These are phyloP conservation scores for Lynx canadensis DNA, from an alignment of 2,113 vertebrate genomes.

Conservation along the genomic window DNA sequence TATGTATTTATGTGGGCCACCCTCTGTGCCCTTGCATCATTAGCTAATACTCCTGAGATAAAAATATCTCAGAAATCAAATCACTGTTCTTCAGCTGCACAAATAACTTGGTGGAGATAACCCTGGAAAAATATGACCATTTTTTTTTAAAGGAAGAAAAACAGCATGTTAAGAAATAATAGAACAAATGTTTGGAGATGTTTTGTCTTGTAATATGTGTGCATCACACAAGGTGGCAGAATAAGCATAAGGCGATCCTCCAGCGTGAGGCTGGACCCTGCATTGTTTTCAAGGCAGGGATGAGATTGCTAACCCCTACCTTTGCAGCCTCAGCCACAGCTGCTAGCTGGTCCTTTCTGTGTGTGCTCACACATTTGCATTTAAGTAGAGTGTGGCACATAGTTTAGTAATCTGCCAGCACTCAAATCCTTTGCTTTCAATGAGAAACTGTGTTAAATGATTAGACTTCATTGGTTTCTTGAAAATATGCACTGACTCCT, in stretches of 20 bases:
- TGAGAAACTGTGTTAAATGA: conserved; percentile 72
- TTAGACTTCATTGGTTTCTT: conserved; percentile 68
- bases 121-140: background rate
- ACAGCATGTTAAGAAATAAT: background rate
- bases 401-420: conserved; percentile 70
- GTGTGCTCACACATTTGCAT: background rate
- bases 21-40: background rate
- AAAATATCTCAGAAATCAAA: background rate
- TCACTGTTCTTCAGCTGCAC: background rate
- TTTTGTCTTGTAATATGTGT: conserved; percentile 84
- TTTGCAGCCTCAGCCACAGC: background rate
- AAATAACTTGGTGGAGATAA: background rate
- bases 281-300: conserved; percentile 42
- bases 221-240: conserved; percentile 89
- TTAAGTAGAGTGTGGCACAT: conserved; percentile 3
- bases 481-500: conserved; percentile 45
- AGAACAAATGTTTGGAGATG: conserved; percentile 63
- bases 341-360: background rate
- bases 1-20: background rate
- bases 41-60: background rate
- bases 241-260: conserved; percentile 78
- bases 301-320: background rate
- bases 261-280: background rate
- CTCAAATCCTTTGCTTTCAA: conserved; percentile 69
- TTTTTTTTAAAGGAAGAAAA: background rate